Base-by-base conservation (phyloP, 2,888 invertebrate species). In the Plagiodera versicolora region DNA sequence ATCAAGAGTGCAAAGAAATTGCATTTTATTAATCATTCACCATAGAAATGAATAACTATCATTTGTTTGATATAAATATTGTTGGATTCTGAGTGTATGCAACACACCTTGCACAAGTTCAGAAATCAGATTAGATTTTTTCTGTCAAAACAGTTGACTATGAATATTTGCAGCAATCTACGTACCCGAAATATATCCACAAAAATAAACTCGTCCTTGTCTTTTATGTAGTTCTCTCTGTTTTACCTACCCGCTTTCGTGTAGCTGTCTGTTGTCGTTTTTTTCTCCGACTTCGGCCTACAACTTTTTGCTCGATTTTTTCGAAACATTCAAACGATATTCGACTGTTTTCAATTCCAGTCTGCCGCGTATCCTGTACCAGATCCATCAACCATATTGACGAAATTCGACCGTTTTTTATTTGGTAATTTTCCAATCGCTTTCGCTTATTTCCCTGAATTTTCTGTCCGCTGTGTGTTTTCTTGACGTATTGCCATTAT, bases 401-500 rank as follows among this genome's bases (percentile, higher is more conserved):
- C 39, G 6, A 52, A 39, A 39, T 52, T 52, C 28, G 16, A 47
- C 47, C 48, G 18, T 28, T 18, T 39, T 48, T 48, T 18, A 48
- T 54, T 30, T 19, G 24, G 24, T 17, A 53, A 39, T n/a, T 11
- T 11, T 10, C 49, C 17, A 17, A 39, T 35, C 50, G 6, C 1
- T 35, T 48, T 56, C 30, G 47, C 32, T 48, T 16, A 30, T 56
- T 35, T 48, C 10, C 49, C 17, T 32, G 44, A 46, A 28, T n/a
- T 11, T 32, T 28, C 44, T 44, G 49, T 59, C 8, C 39, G 39
- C 49, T 55, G 50, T 30, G 28, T 18, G 9, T 50, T 50, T 59
- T 55, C 35, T 28, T 60, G 60, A 60, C 60, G 60, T 60, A 39
- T 56, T 60, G 49, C 60, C 60, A 44, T 30, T 59, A 49, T 45